A percentile compares a stretch with the other conserved stretches of the same genome.
These are phyloP conservation scores for Ryuthela nishihirai DNA, from an alignment of 2,888 invertebrate species.

Conservation along the genomic window DNA sequence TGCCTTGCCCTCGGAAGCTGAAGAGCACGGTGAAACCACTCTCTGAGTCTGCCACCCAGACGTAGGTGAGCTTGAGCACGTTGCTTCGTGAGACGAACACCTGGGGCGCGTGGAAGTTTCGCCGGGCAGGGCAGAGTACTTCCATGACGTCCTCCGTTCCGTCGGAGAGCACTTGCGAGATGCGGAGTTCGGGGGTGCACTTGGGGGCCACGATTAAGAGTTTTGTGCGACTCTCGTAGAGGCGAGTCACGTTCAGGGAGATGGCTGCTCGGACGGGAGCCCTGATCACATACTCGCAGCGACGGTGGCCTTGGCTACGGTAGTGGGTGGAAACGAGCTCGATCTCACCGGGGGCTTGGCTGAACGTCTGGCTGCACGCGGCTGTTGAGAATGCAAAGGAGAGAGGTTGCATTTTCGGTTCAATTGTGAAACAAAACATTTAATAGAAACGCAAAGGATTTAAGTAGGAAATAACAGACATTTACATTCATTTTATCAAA, in stretches of 20 bases:
- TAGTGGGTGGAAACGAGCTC: conserved; percentile 28
- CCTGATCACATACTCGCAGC: conserved; percentile 31
- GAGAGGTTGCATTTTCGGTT: neutral
- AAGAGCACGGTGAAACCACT: conserved; percentile 33
- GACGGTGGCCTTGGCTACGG: conserved; percentile 20
- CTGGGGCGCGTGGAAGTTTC: conserved; percentile 15
- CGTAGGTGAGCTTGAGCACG: conserved; percentile 25
- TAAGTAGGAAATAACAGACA: too few species aligned
- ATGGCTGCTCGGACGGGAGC: conserved; percentile 26
- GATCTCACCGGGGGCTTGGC: conserved; percentile 33
- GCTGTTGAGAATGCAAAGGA: too few species aligned
- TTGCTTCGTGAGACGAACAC: conserved; percentile 29
- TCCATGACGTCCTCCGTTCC: conserved; percentile 3
- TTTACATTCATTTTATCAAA: too few species aligned
- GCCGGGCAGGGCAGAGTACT: conserved; percentile 4
- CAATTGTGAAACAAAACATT: neutral
- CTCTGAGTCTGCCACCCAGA: conserved; percentile 22
- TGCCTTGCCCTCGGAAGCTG: conserved; percentile 23
- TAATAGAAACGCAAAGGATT: too few species aligned
- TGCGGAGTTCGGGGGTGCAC: conserved; percentile 9
- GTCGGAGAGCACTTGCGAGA: conserved; percentile 5
- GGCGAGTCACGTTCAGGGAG: conserved; percentile 30
- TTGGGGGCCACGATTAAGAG: too few species aligned
- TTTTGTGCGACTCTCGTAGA: conserved; percentile 15
- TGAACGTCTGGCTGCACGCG: conserved; percentile 36